Evolutionary conservation across 2,113 vertebrate species (phyloP), one percentile per base, ranked within the genome.

Genomic region (Gobius niger): DNA sequence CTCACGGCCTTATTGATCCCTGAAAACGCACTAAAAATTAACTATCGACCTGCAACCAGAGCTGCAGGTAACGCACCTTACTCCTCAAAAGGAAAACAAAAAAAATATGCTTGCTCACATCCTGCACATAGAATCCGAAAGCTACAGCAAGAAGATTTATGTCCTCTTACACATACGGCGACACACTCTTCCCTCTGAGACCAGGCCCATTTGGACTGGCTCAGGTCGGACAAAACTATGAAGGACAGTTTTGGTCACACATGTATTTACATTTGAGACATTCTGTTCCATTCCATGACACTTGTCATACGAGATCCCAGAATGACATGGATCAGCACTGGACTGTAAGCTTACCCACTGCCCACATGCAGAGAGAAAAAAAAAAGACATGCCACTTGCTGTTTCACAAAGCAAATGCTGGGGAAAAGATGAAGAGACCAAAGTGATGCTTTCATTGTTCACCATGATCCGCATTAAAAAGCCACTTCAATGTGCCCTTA

Each of bases 11-110:
- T 89, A 93, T 93, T 85, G 92, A 93, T 91, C 80, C 59, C 49
- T 4, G 69, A 72, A 74, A 83, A 90, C 84, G 79, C 81, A 73
- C 76, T 74, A 89, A 87, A 92, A 91, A 92, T 93, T 87, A 91
- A 92, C 82, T 91, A 93, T 91, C 87, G 89, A 92, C 90, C 87
- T n/a, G 76, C 71, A 82, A 88, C 70, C 72, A 53, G 70, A 84
- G 83, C 84, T 47, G 70, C 42, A 86, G 84, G 84, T 86, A 87
- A 77, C 80, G 72, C 80, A 77, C 63, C 85, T 75, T 52, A 50
- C 63, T 51, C 73, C 73, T 75, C 71, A 34, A 65, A 61, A 66
- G 61, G 63, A 78, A 42, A 75, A 80, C 11, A n/a, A 52, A 18
- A 54, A 62, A 71, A 34, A 34, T 34, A 63, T 16, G 9, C 9